Conservation (phyloP, 1,140 invertebrate species). For the Tetramorium alpestre region DNA sequence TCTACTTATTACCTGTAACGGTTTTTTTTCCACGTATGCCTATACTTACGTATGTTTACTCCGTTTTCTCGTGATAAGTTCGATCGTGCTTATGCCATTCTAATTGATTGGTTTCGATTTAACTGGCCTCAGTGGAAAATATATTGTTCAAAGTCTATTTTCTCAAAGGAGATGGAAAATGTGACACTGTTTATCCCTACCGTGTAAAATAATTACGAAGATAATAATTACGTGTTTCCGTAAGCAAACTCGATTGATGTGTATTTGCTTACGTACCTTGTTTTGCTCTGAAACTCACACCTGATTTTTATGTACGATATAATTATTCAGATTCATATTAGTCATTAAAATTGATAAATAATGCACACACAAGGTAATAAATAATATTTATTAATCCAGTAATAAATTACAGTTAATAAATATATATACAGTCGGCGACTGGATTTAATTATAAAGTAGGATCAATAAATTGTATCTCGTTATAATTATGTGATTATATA, state of each 20-base stretch:
- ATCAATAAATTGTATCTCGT: background rate
- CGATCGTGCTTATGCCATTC: background rate
- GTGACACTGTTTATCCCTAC: background rate
- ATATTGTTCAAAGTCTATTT: constrained; percentile 12
- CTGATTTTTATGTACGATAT: background rate
- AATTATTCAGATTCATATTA: background rate
- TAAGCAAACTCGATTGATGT: background rate
- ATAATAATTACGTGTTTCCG: constrained; percentile 13
- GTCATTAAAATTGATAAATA: background rate
- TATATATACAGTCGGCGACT: background rate
- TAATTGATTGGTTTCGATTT: constrained; percentile 41
- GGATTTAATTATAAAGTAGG: constrained; percentile 3
- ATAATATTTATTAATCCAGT: constrained; percentile 5
- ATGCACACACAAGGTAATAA: background rate
- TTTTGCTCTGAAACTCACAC: background rate
- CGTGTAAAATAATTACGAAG: background rate
- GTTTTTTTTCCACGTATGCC: background rate
- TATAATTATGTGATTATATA: background rate
- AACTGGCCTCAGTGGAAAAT: background rate
- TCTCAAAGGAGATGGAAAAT: constrained; percentile 29
- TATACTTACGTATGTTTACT: background rate
- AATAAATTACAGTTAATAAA: background rate
- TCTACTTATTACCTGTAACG: background rate
- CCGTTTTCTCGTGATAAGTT: background rate
- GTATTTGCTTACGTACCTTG: background rate